Base-by-base conservation (phyloP, 2,888 invertebrate species). In the Microplitis deprimator region DNA sequence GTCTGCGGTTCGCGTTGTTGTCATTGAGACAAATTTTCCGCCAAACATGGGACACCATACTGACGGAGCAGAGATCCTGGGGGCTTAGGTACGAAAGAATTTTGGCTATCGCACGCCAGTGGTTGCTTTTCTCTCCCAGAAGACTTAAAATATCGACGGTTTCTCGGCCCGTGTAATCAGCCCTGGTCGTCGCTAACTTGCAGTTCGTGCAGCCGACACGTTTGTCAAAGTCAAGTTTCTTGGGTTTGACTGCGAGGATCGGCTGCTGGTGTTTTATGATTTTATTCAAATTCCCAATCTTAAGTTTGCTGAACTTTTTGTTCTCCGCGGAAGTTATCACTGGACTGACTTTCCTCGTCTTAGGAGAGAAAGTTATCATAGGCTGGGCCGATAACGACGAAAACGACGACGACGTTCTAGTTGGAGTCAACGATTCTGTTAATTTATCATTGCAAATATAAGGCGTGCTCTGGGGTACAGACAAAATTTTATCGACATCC, bases 31-130 rank as follows among this genome's bases (percentile, higher is more conserved):
- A 87, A 13, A 90, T 85, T 68, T 86, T 85, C 65, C 85, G 82
- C 91, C 91, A 91, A 5, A 85, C 83, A 75, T 86, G 88, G 0
- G 90, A 91, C 0, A 91, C 90, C 86, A 88, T 87, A 41, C 86
- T 88, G 29, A 88, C 81, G 0, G 87, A 84, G 68, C 89, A 88
- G 0, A 91, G 81, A 82, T 91, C 90, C 78, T 88, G 87, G 0
- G 89, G 85, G 2, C 84, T 84, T 2, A 91, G 82, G 68, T 85
- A 85, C 0, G 83, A 81, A 2, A 91, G 81, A 65, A 91, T 91
- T 77, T 88, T 89, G 1, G 86, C 84, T 1, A 90, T 84, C 40
- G 89, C 87, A 59, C 87, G 82, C 79, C 85, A 85, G 59, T 89
- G 88, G 75, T 87, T 85, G 77, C 88, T 87, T 80, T 87, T 89